A percentile compares a stretch with the other conserved stretches of the same genome.
Conservation (phyloP, 2,113 vertebrate genomes). For the Catagonus wagneri region DNA sequence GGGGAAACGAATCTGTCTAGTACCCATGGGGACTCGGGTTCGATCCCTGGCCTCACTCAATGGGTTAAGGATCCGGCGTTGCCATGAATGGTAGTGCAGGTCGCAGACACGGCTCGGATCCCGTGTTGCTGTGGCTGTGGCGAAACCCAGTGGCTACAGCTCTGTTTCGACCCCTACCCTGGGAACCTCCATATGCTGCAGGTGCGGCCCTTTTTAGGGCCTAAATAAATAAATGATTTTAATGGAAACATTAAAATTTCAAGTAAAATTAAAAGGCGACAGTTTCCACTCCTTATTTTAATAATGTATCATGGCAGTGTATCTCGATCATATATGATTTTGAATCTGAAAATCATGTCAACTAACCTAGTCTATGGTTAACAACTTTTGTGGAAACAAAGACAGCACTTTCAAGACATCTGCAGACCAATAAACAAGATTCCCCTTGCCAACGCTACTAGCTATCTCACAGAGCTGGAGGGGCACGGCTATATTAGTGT, state of each 20-base stretch:
- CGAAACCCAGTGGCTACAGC: too few species aligned
- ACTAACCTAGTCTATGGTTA: not conserved
- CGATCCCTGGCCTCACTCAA: too few species aligned
- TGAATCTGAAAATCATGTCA: slow-evolving; percentile 44
- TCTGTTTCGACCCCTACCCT: too few species aligned
- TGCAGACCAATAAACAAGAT: not conserved
- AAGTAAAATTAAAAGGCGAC: slow-evolving; percentile 58
- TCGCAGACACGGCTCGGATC: too few species aligned
- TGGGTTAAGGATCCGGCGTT: too few species aligned
- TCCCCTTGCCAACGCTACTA: too few species aligned
- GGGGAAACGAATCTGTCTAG: too few species aligned
- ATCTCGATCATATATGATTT: not conserved
- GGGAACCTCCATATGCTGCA: too few species aligned
- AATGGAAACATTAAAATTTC: slow-evolving; percentile 25
- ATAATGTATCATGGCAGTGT: not conserved
- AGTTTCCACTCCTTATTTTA: not conserved
- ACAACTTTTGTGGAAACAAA: slow-evolving; percentile 36
- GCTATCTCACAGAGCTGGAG: not conserved
- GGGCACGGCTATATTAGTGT: not conserved
- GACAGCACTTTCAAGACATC: not conserved
- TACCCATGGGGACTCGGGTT: too few species aligned
- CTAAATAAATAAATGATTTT: not conserved
- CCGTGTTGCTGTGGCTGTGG: too few species aligned
- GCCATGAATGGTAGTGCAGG: too few species aligned
- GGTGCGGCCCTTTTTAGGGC: too few species aligned